Conservation (phyloP, 1,140 invertebrate genomes). For the Bombus ignitus region DNA sequence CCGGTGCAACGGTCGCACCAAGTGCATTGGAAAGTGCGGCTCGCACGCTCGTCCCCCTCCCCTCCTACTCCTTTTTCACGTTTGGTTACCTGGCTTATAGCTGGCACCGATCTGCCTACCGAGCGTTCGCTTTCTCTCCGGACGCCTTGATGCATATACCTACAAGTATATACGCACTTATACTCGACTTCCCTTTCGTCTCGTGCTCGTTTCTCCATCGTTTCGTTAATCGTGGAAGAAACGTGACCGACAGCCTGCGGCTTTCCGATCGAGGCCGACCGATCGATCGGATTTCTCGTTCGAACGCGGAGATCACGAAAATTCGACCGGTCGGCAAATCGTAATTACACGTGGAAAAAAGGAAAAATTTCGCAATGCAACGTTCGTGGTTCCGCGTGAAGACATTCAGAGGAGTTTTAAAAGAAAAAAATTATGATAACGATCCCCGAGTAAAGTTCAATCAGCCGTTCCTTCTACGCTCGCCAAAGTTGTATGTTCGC, state of each 20-base stretch:
- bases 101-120: slow-evolving; percentile 74
- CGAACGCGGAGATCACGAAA: slow-evolving; percentile 1
- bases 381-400: neutral
- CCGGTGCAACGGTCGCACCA: slow-evolving; percentile 64
- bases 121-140: slow-evolving; percentile 72
- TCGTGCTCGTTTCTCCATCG: slow-evolving; percentile 20
- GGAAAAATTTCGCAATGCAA: neutral
- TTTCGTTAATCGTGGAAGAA: slow-evolving; percentile 64
- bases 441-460: slow-evolving; percentile 32
- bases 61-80: slow-evolving; percentile 40
- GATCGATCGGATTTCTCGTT: slow-evolving; percentile 49
- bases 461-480: neutral
- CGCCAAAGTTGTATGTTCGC: neutral
- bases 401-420: neutral
- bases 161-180: slow-evolving; percentile 1
- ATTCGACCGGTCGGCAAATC: neutral
- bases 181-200: slow-evolving; percentile 26
- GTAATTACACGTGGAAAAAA: neutral
- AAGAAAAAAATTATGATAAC: slow-evolving; percentile 37
- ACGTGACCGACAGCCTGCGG: slow-evolving; percentile 45
- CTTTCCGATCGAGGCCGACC: slow-evolving; percentile 28
- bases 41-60: slow-evolving; percentile 55
- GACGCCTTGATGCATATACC: slow-evolving; percentile 63
- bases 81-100: slow-evolving; percentile 63
- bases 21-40: slow-evolving; percentile 76